phyloP scores from a whole-genome alignment of 2,888 invertebrate species.

The Carpatolechia fugitivella region DNA sequence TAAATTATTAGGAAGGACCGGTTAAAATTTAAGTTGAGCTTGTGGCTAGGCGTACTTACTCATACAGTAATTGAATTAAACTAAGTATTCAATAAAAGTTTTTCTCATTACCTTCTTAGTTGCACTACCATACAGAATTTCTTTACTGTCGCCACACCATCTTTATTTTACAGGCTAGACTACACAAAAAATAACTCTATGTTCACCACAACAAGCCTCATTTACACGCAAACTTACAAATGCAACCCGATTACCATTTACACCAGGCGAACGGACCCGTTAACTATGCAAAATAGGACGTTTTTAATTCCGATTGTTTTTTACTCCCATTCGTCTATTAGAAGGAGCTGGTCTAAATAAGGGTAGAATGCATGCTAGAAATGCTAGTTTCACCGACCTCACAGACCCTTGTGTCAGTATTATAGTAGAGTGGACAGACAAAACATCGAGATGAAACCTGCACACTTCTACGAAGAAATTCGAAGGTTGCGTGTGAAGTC shows the following conservation, averaged over 20 bases:
- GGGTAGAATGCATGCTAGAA: background rate
- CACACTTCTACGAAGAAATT: no score
- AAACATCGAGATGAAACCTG: no score
- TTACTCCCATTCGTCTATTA: conserved; percentile 19
- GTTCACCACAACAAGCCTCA: background rate
- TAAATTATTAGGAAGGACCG: no score
- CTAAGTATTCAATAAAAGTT: no score
- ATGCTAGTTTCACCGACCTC: no score
- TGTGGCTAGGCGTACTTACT: no score
- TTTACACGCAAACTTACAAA: conserved; percentile 1
- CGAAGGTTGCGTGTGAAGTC: no score
- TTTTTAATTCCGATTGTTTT: conserved; percentile 29
- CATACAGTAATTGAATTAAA: no score
- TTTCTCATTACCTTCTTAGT: background rate
- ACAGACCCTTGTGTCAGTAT: no score
- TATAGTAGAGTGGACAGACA: no score
- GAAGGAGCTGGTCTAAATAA: background rate
- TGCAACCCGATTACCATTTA: conserved; percentile 26
- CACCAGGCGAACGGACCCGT: conserved; percentile 31
- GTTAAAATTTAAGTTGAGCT: no score
- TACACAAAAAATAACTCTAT: conserved; percentile 17
- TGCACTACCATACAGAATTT: background rate
- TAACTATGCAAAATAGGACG: conserved; percentile 32
- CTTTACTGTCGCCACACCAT: background rate
- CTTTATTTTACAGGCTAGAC: conserved; percentile 3